Percentiles rank a stretch among this genome's conserved stretches.
phyloP scores from a whole-genome alignment of 2,797 vertebrate species.

The Squalus acanthias region DNA sequence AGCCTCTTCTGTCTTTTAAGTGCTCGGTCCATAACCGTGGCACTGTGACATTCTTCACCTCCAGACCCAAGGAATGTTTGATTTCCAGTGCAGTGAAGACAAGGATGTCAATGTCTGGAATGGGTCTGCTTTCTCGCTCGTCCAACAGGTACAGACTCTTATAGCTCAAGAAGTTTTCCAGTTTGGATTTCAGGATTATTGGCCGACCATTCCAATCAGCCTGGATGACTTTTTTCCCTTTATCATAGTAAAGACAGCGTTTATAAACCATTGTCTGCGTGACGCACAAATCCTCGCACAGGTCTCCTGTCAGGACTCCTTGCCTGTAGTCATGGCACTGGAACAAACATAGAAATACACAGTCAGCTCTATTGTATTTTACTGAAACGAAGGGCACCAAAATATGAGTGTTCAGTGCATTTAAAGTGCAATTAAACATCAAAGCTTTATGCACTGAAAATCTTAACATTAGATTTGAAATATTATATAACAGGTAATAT shows the following conservation, averaged over 20 bases:
- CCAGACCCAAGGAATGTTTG: conserved; percentile 76
- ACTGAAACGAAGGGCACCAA: background rate
- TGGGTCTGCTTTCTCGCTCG: conserved; percentile 60
- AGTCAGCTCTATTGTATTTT: background rate
- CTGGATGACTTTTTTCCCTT: conserved; percentile 91
- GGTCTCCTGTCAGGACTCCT: conserved; percentile 73
- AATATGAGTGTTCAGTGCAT: background rate
- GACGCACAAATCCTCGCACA: conserved; percentile 86
- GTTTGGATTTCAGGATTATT: conserved; percentile 84
- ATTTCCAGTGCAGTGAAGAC: conserved; percentile 80
- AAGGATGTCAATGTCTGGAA: conserved; percentile 75
- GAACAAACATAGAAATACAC: conserved; percentile 37
- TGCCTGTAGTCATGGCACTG: conserved; percentile 80
- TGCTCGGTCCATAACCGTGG: conserved; percentile 64
- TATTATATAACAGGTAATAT: background rate
- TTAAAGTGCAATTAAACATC: background rate
- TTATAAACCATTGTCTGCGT: conserved; percentile 71
- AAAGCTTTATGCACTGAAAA: background rate
- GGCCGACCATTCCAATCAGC: conserved; percentile 78
- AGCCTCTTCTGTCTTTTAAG: conserved; percentile 55
- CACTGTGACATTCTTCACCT: conserved; percentile 60
- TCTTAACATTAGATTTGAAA: background rate
- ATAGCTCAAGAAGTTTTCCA: conserved; percentile 84
- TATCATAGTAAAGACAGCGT: conserved; percentile 83
- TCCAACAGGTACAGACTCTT: conserved; percentile 67